Conservation (phyloP, 2,113 vertebrate genomes). For the Nyctereutes procyonoides region DNA sequence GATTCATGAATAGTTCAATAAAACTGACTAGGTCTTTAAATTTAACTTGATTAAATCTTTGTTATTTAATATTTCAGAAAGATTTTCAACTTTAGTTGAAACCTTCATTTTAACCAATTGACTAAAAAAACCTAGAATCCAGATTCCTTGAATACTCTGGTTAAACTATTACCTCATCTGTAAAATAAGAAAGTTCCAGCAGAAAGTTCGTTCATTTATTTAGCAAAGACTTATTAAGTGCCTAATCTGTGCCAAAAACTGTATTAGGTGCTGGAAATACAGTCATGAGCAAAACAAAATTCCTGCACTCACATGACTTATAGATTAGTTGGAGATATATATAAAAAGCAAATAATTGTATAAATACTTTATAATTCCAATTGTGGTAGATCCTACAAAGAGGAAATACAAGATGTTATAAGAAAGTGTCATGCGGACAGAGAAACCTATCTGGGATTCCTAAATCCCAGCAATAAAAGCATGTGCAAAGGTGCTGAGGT, state of each 20-base stretch:
- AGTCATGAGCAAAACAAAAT: not conserved
- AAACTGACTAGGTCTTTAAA: not conserved
- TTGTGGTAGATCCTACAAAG: not conserved
- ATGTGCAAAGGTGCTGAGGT: not conserved
- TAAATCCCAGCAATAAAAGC: not conserved
- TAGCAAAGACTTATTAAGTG: not conserved
- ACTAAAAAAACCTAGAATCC: not conserved
- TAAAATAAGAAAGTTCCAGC: not conserved
- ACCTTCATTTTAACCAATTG: not conserved
- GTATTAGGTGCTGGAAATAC: not conserved
- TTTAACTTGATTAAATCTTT: not conserved
- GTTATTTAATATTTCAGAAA: not conserved
- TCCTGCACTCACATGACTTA: not conserved
- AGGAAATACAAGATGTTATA: not conserved
- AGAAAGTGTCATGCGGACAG: not conserved
- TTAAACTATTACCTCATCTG: not conserved
- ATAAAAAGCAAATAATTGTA: not conserved
- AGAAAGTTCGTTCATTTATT: constrained; percentile 20
- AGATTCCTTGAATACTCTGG: not conserved
- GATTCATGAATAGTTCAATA: not conserved
- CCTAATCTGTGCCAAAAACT: not conserved
- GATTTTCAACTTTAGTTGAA: not conserved
- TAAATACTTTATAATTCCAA: not conserved
- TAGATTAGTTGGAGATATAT: not conserved
- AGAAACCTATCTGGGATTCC: not conserved